Evolutionary conservation across 2,888 invertebrate species (phyloP).

Genomic region (Plemyria rubiginata): DNA sequence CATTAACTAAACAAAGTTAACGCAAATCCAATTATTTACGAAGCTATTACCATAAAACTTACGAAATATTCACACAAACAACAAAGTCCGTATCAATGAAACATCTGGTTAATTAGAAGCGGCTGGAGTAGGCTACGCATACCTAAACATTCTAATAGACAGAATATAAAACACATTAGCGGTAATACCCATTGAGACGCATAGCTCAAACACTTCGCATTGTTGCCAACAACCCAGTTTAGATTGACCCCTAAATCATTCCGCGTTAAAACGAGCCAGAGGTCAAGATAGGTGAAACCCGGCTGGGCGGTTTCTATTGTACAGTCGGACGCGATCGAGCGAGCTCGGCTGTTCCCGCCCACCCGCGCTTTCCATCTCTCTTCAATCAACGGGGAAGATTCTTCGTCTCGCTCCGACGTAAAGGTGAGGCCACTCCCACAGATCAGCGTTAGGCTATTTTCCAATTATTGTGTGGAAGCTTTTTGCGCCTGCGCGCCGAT

Average conservation of each 20-base stretch:
- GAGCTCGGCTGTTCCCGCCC: constrained; percentile 72
- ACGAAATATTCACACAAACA: constrained; percentile 34
- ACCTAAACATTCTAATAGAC: constrained; percentile 6
- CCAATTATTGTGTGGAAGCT: constrained; percentile 80
- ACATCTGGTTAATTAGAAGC: constrained; percentile 26
- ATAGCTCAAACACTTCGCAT: constrained; percentile 63
- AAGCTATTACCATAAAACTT: constrained; percentile 27
- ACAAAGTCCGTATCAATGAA: constrained; percentile 23
- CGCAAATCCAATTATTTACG: constrained; percentile 25
- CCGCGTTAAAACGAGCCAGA: constrained; percentile 45
- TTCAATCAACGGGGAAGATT: constrained; percentile 46
- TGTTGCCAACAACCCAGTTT: constrained; percentile 52
- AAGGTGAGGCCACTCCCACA: constrained; percentile 69
- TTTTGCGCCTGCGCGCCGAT: constrained; percentile 71
- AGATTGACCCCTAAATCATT: constrained; percentile 46
- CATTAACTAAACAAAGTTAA: constrained; percentile 12
- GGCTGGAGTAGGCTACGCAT: background rate
- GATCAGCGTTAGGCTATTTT: constrained; percentile 71
- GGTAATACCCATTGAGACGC: constrained; percentile 44
- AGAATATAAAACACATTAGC: constrained; percentile 12
- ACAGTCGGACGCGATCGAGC: constrained; percentile 68
- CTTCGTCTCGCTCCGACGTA: constrained; percentile 57
- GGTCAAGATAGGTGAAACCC: constrained; percentile 60
- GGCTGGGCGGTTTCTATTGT: constrained; percentile 76
- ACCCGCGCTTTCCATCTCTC: constrained; percentile 59